Conservation (phyloP, 2,888 invertebrate genomes). For the Tinea trinotella region DNA sequence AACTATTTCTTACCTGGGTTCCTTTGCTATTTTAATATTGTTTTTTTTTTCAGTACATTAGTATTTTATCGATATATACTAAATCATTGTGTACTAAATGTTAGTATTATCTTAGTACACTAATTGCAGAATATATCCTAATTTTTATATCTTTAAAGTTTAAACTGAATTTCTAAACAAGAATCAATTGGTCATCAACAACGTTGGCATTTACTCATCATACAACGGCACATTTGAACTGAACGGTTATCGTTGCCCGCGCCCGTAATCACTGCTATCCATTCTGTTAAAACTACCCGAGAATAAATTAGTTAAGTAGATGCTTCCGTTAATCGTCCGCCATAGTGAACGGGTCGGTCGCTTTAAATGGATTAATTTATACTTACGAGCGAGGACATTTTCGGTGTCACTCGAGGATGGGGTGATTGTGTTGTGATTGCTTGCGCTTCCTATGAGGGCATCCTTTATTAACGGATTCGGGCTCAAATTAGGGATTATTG, state of each 20-base stretch:
- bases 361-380: conserved; percentile 74
- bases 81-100: too few relatives aligned
- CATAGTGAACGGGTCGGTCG: conserved; percentile 38
- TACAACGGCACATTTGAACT: background rate
- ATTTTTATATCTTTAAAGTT: too few relatives aligned
- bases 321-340: conserved; percentile 71
- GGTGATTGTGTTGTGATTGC: conserved; percentile 71
- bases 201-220: background rate
- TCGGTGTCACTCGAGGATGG: conserved; percentile 71
- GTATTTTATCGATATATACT: background rate
- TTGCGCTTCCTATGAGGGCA: conserved; percentile 64
- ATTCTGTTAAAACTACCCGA: conserved; percentile 74
- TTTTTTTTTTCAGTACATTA: background rate
- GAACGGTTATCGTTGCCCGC: conserved; percentile 22
- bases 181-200: background rate
- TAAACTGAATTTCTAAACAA: background rate
- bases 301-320: conserved; percentile 74
- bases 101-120: too few relatives aligned
- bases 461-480: conserved; percentile 51
- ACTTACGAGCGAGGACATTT: conserved; percentile 71
- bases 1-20: too few relatives aligned
- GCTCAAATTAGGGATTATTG: too few relatives aligned
- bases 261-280: conserved; percentile 72
- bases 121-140: too few relatives aligned
- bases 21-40: background rate